Percentiles rank a stretch among this genome's conserved stretches.
Conservation (phyloP, 1,140 invertebrate species). For the Trinorchestia longiramus region DNA sequence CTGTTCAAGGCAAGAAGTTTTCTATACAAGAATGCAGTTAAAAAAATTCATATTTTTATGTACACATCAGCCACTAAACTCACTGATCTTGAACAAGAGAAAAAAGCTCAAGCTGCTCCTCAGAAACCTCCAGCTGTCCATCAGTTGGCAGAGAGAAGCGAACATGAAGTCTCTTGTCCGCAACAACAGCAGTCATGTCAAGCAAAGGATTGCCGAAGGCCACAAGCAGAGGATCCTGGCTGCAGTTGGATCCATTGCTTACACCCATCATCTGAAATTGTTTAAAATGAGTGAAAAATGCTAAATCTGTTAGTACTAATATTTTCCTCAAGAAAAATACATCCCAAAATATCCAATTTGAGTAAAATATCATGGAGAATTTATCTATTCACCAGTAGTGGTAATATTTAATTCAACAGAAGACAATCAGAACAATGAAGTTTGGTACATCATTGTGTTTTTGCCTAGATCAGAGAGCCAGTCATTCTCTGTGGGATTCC, state of each 20-base stretch:
- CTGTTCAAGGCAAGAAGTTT: background rate
- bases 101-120: slow-evolving; percentile 69
- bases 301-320: background rate
- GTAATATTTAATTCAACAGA: no score
- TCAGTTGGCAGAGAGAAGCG: slow-evolving; percentile 74
- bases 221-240: slow-evolving; percentile 57
- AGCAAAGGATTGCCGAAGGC: slow-evolving; percentile 78
- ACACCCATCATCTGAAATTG: slow-evolving; percentile 11
- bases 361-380: background rate
- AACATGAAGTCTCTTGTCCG: slow-evolving; percentile 72
- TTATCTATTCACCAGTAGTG: no score
- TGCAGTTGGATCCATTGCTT: background rate
- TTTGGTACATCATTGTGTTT: no score
- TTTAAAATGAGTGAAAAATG: background rate
- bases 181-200: slow-evolving; percentile 74
- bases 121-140: slow-evolving; percentile 72
- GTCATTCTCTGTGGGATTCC: no score
- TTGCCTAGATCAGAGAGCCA: no score
- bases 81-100: slow-evolving; percentile 66
- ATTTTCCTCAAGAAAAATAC: background rate
- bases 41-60: background rate
- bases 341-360: background rate
- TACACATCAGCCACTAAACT: background rate
- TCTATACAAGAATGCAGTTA: background rate
- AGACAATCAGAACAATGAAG: no score